Conservation (phyloP, 2,888 invertebrate genomes). For the Hirtodrosophila histrioides region DNA sequence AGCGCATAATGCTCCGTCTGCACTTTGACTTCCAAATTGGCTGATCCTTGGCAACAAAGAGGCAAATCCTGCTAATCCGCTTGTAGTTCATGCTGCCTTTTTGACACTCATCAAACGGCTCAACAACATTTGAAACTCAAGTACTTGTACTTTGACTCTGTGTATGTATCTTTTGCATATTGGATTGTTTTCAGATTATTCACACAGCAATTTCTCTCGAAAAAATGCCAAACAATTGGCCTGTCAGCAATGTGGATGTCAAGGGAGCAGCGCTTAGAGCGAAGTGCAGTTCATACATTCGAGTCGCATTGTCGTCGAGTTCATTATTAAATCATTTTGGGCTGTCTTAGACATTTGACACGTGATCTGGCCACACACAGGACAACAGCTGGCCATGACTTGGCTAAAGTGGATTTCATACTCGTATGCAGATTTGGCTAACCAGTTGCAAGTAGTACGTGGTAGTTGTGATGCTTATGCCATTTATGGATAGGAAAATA, state of each 20-base stretch:
- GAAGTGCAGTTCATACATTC: constrained; percentile 53
- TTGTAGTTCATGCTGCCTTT: constrained; percentile 70
- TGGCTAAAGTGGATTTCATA: constrained; percentile 38
- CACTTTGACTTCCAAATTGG: constrained; percentile 78
- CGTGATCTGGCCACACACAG: constrained; percentile 72
- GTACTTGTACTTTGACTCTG: constrained; percentile 30
- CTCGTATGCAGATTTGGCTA: constrained; percentile 61
- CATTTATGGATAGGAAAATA: constrained; percentile 45
- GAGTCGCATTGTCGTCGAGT: constrained; percentile 63
- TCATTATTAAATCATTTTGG: constrained; percentile 74
- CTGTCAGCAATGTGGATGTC: constrained; percentile 72
- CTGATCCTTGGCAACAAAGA: constrained; percentile 69
- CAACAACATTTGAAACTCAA: constrained; percentile 58
- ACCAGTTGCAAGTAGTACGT: constrained; percentile 10
- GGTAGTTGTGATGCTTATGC: constrained; percentile 52
- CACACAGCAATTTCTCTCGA: constrained; percentile 59
- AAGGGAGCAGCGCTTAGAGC: constrained; percentile 61
- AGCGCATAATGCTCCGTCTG: constrained; percentile 69
- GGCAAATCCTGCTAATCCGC: constrained; percentile 74
- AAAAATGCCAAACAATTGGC: constrained; percentile 62
- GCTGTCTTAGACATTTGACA: constrained; percentile 49
- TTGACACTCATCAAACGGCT: constrained; percentile 74
- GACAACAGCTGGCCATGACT: constrained; percentile 71
- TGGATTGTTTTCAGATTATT: constrained; percentile 45
- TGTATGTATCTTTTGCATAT: constrained; percentile 67